Base-by-base conservation (phyloP, 2,113 vertebrate genomes). In the Eclectus roratus region DNA sequence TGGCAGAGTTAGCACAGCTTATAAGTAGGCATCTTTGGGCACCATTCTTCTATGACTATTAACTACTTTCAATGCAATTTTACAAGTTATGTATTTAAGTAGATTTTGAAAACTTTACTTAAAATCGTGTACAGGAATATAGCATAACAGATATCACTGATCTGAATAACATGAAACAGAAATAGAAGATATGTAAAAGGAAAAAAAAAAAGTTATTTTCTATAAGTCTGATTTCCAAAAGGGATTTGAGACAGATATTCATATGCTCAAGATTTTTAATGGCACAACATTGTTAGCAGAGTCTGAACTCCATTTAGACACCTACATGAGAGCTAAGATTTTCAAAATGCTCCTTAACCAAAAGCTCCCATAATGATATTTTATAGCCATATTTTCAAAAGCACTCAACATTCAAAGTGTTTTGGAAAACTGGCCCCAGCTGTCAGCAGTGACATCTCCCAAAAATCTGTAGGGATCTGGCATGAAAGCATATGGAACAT, bases 361-460 rank as follows among this genome's bases (percentile, higher is more conserved):
- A 66, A 87, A 83, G 49, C 4, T 60, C 39, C 35, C 17, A 7
- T 41, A 78, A 49, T 65, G 35, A 47, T 39, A 49, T 74, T 95
- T 84, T 68, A 46, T 13, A 93, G 35, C 3, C 24, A 29, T 27
- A 41, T 52, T 56, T 95, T 96, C 71, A 83, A 86, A 94, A 93
- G 39, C 50, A 77, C 60, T 94, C 71, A 78, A 6, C n/a, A 44
- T 81, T 83, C 79, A 91, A 86, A 94, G 33, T 58, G 56, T 96
- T 92, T 90, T 96, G 79, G 80, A 96, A 93, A 91, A 84, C 21
- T 86, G 76, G 33, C 55, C 72, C 80, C 92, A 96, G 88, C 47
- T 96, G 82, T 80, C 72, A 85, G 47, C 77, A 78, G 60, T 88
- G 94, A 93, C 85, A 90, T 78, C 90, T 88, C n/a, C 64, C 65